A percentile compares a stretch with the other conserved stretches of the same genome.
phyloP scores from a whole-genome alignment of 2,113 vertebrate species.

The Helogale parvula region DNA sequence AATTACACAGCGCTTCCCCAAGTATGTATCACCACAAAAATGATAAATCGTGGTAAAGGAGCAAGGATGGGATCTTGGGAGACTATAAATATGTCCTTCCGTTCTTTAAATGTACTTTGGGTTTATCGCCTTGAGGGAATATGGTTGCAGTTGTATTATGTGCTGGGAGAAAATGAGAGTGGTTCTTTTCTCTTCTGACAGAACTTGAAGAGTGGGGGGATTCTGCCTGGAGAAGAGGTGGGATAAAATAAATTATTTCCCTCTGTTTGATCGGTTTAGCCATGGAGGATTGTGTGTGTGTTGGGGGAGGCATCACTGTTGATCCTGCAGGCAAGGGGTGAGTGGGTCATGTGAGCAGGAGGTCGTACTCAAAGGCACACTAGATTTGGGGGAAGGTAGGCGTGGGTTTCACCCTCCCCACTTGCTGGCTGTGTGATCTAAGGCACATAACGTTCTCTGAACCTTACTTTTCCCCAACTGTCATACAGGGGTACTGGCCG shows the following conservation, averaged over 20 bases:
- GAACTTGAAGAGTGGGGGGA: background rate
- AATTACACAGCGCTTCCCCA: conserved; percentile 54
- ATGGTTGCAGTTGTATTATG: background rate
- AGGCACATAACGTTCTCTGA: background rate
- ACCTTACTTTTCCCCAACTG: background rate
- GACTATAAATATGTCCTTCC: background rate
- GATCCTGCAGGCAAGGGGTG: background rate
- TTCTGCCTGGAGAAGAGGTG: background rate
- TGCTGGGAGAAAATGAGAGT: background rate
- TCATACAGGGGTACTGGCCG: background rate
- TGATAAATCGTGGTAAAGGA: conserved; percentile 55
- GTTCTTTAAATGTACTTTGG: background rate
- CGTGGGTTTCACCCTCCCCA: background rate
- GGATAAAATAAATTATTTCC: conserved; percentile 14
- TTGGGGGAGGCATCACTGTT: background rate
- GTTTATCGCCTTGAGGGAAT: conserved; percentile 2
- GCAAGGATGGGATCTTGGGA: background rate
- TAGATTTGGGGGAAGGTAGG: background rate
- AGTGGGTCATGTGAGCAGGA: background rate
- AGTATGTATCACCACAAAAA: conserved; percentile 67
- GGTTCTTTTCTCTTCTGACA: background rate
- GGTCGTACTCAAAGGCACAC: fast-evolving
- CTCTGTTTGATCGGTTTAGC: background rate
- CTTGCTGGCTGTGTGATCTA: background rate
- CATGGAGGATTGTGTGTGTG: background rate